phyloP scores from a whole-genome alignment of 2,888 invertebrate species.

The Epiperipatus broadwayi region DNA sequence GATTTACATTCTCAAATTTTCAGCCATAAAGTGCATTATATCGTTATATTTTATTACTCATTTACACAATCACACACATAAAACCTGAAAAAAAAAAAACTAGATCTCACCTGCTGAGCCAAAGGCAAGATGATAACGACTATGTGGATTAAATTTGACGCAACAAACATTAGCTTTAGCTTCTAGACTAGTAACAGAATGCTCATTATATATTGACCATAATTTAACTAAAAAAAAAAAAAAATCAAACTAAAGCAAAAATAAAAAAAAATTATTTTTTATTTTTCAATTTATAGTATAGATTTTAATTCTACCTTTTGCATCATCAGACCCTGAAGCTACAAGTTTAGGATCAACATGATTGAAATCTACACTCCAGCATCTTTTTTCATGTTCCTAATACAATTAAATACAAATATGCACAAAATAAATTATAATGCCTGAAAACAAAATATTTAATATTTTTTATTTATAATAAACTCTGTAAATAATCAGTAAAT shows the following conservation, averaged over 20 bases:
- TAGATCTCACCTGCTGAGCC: slow-evolving; percentile 59
- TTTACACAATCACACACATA: no score
- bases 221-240: slow-evolving; percentile 45
- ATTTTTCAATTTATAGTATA: background rate
- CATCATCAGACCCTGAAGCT: slow-evolving; percentile 80
- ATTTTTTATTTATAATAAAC: background rate
- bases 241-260: background rate
- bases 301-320: slow-evolving; percentile 34
- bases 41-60: no score
- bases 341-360: slow-evolving; percentile 68
- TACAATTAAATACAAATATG: slow-evolving; percentile 26
- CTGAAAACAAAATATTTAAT: slow-evolving; percentile 11
- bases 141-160: slow-evolving; percentile 68
- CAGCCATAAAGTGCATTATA: no score
- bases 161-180: slow-evolving; percentile 89
- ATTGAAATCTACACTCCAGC: slow-evolving; percentile 91
- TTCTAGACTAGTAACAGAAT: slow-evolving; percentile 67
- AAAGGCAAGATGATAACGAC: slow-evolving; percentile 70
- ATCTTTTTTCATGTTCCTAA: slow-evolving; percentile 79
- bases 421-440: slow-evolving; percentile 24
- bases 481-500: background rate
- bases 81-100: no score
- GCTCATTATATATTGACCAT: slow-evolving; percentile 70
- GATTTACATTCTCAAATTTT: no score
- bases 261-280: slow-evolving; percentile 8